Percentiles rank a stretch among this genome's conserved stretches.
phyloP scores from a whole-genome alignment of 1,140 invertebrate species.

The Platorchestia sp. region DNA sequence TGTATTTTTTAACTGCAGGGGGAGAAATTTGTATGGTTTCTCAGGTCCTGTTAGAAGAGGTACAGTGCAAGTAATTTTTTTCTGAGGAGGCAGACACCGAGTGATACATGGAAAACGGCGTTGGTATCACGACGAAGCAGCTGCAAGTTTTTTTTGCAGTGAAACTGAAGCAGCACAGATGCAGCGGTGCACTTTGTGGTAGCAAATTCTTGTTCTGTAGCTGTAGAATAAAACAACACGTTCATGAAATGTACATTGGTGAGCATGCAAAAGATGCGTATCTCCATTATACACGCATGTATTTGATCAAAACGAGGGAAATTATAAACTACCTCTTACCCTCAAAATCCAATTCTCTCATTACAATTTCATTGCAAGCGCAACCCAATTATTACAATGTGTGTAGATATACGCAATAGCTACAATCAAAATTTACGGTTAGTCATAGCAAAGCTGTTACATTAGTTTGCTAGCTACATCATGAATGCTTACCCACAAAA shows the following conservation, averaged over 20 bases:
- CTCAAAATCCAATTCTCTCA: background rate
- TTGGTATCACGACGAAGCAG: slow-evolving; percentile 22
- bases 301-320: background rate
- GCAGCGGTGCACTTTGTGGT: slow-evolving; percentile 28
- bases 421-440: background rate
- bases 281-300: background rate
- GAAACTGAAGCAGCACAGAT: slow-evolving; percentile 32
- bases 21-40: background rate
- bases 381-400: background rate
- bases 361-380: background rate
- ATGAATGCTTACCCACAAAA: background rate
- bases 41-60: slow-evolving; percentile 31
- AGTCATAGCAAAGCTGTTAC: background rate
- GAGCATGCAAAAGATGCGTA: background rate
- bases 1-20: slow-evolving; percentile 27
- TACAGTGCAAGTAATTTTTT: slow-evolving; percentile 38
- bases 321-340: background rate
- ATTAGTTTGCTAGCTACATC: background rate
- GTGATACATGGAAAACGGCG: slow-evolving; percentile 33
- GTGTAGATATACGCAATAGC: background rate
- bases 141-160: slow-evolving; percentile 27
- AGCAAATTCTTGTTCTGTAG: slow-evolving; percentile 44
- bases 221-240: slow-evolving; percentile 37
- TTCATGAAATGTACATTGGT: background rate
- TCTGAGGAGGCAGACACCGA: background rate